Percentiles rank a stretch among this genome's conserved stretches.
phyloP scores from a whole-genome alignment of 2,888 invertebrate genomes.

The Leptarthrus brevirostris region DNA sequence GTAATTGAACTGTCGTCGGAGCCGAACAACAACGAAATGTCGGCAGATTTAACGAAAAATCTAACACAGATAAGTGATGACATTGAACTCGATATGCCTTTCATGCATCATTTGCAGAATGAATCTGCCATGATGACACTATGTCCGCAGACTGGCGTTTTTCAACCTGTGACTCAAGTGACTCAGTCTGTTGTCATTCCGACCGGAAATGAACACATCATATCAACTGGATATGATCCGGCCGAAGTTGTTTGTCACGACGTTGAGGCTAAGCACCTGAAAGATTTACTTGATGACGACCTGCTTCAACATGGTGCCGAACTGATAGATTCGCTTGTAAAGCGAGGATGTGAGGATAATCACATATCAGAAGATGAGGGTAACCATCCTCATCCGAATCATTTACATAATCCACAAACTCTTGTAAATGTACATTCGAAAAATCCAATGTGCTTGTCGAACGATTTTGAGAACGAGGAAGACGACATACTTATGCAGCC shows the following conservation, averaged over 20 bases:
- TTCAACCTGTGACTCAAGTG: neutral
- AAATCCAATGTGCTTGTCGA: slow-evolving; percentile 58
- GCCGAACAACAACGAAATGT: slow-evolving; percentile 55
- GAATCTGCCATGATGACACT: slow-evolving; percentile 58
- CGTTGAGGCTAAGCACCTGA: slow-evolving; percentile 64
- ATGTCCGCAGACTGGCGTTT: slow-evolving; percentile 60
- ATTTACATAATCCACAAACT: slow-evolving; percentile 1
- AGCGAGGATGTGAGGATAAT: slow-evolving; percentile 74
- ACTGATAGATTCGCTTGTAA: slow-evolving; percentile 72
- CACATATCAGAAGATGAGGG: slow-evolving; percentile 64
- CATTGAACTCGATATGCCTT: slow-evolving; percentile 52
- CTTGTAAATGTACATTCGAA: neutral
- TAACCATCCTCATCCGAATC: slow-evolving; percentile 62
- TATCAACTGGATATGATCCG: slow-evolving; percentile 56
- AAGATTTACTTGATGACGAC: slow-evolving; percentile 63
- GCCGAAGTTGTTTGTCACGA: slow-evolving; percentile 56
- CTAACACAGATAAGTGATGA: slow-evolving; percentile 56
- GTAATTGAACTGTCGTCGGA: slow-evolving; percentile 47
- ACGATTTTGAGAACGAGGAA: slow-evolving; percentile 69
- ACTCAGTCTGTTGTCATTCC: neutral
- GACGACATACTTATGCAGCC: slow-evolving; percentile 68
- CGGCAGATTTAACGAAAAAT: slow-evolving; percentile 56
- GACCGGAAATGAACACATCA: slow-evolving; percentile 22
- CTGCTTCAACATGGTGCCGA: slow-evolving; percentile 66
- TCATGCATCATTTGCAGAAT: slow-evolving; percentile 51